These are phyloP conservation scores for Microchirus variegatus DNA, from an alignment of 2,797 vertebrate species.

Conservation along the genomic window DNA sequence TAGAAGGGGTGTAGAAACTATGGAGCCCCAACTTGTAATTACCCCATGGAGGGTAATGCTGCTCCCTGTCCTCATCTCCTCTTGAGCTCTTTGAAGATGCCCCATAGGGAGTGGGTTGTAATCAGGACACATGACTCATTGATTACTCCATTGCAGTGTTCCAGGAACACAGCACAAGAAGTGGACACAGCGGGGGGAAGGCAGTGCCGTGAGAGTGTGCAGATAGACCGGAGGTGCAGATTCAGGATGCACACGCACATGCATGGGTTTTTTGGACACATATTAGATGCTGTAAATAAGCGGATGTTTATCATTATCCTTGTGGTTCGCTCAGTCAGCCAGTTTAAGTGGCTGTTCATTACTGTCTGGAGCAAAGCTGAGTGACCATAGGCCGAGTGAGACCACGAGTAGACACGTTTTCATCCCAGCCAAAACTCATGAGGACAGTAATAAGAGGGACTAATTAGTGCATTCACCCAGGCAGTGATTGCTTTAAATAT, in stretches of 20 bases:
- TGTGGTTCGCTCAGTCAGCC: conserved; percentile 24
- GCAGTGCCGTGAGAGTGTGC: conserved; percentile 31
- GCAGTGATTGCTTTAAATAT: conserved; percentile 4
- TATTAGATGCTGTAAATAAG: conserved; percentile 56
- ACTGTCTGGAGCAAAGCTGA: conserved; percentile 33
- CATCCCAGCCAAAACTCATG: conserved; percentile 39
- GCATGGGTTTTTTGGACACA: conserved; percentile 26
- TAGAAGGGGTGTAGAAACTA: conserved; percentile 60
- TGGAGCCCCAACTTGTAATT: conserved; percentile 75
- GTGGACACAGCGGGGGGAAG: conserved; percentile 61
- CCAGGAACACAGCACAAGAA: conserved; percentile 65
- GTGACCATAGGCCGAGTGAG: conserved; percentile 18
- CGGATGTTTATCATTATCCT: conserved; percentile 45
- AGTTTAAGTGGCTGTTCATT: conserved; percentile 48
- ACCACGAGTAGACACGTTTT: conserved; percentile 22
- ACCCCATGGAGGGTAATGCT: conserved; percentile 73
- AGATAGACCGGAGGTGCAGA: conserved; percentile 29
- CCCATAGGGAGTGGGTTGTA: conserved; percentile 72
- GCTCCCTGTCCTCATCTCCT: conserved; percentile 63
- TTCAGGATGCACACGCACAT: conserved; percentile 31
- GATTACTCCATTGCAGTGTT: conserved; percentile 70
- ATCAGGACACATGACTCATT: conserved; percentile 79
- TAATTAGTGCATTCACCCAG: conserved; percentile 11
- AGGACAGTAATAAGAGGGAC: conserved; percentile 27
- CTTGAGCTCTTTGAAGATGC: conserved; percentile 73